Evolutionary conservation across 2,113 vertebrate genomes (phyloP), one percentile per base, ranked within the genome.

Genomic region (Micronycteris hirsuta): DNA sequence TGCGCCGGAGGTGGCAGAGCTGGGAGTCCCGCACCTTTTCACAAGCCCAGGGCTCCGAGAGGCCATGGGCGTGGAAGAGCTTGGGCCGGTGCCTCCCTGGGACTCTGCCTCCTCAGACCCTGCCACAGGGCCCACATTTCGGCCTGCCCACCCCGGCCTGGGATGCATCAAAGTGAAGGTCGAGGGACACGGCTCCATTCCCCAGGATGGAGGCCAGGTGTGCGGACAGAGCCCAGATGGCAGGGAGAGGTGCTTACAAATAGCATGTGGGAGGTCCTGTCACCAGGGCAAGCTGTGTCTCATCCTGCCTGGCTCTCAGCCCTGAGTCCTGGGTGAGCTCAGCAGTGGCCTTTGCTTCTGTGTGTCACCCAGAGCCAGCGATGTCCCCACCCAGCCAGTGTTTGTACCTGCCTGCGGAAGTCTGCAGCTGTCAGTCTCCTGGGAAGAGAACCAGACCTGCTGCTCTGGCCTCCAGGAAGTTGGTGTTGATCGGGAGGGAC

Each of bases 161-260:
- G 61, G 76, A 93, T 3, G 12, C 38, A 41, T 92, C 94, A 82
- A 78, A 95, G 38, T 86, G 33, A 61, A 85, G 28, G 24, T 11
- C 63, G 33, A 43, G 83, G 45, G 71, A 85, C 65, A 36, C 0
- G 1, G n/a, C 38, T 67, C 15, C 0, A 47, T 41, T 91, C 33
- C 84, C 20, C 0, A 87, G 84, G 28, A 80, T 0, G 4, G 67
- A 61, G 71, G 67, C 87, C 33, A 81, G 78, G 58, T 33, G 0
- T 36, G 65, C 68, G 11, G 58, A 87, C 52, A 89, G 36, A 56
- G 33, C 93, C 87, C 94, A 97, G 84, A 63, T 68, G 77, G 71
- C 89, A 22, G 43, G 63, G 45, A 89, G 47, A 68, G 28, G 12
- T 33, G 33, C 47, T 61, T 81, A 74, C 58, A 93, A 88, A 82